Percentiles rank a stretch among this genome's conserved stretches.
phyloP scores from a whole-genome alignment of 2,888 invertebrate species.

The Blomia tropicalis region DNA sequence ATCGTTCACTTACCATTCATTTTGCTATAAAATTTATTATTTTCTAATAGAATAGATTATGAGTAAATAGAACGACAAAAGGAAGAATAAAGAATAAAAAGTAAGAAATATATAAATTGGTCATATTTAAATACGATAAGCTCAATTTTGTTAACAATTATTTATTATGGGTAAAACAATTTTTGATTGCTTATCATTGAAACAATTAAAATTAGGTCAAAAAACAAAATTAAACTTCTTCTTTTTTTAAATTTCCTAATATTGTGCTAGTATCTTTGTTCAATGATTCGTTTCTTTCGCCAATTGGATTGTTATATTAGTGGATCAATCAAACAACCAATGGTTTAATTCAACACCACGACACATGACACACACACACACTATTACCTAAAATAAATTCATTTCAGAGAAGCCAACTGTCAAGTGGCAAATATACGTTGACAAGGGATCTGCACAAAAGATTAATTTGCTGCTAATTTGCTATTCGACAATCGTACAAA shows the following conservation, averaged over 20 bases:
- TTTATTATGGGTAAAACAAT: not conserved
- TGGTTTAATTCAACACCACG: too few relatives aligned
- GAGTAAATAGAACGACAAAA: conserved; percentile 12
- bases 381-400: too few relatives aligned
- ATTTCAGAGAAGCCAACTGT: not conserved
- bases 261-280: too few relatives aligned
- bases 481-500: not conserved
- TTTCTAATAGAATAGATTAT: conserved; percentile 14
- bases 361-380: too few relatives aligned
- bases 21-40: conserved; percentile 2
- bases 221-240: not conserved
- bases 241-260: too few relatives aligned
- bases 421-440: not conserved
- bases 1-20: not conserved
- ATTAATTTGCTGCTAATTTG: not conserved
- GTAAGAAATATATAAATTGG: not conserved
- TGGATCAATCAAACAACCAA: not conserved
- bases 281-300: too few relatives aligned
- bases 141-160: conserved; percentile 6
- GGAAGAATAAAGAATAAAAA: not conserved
- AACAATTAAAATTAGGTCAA: not conserved
- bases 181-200: not conserved
- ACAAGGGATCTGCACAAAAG: not conserved
- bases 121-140: not conserved
- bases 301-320: too few relatives aligned